These are phyloP conservation scores for Leucoma salicis DNA, from an alignment of 2,888 invertebrate genomes.

Conservation along the genomic window DNA sequence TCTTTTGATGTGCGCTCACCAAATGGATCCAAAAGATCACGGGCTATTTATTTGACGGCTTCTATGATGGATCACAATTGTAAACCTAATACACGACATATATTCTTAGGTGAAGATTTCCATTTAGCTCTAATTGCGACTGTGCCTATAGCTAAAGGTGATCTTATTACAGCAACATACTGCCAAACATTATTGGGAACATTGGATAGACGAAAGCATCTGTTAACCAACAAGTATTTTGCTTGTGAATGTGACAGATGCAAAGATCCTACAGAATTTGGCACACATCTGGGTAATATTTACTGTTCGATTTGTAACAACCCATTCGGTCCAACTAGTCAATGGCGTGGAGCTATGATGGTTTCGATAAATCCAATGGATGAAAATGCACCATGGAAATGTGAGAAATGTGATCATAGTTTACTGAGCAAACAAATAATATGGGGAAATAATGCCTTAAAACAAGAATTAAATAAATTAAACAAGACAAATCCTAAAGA, in stretches of 20 bases:
- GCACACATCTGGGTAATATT: slow-evolving; percentile 84
- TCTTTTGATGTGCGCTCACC: slow-evolving; percentile 85
- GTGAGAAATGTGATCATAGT: slow-evolving; percentile 83
- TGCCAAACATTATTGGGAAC: slow-evolving; percentile 88
- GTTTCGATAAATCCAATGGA: slow-evolving; percentile 84
- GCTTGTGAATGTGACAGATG: slow-evolving; percentile 86
- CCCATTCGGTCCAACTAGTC: slow-evolving; percentile 45
- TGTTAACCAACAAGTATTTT: slow-evolving; percentile 85
- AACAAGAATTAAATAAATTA: slow-evolving; percentile 80
- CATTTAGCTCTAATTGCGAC: slow-evolving; percentile 85
- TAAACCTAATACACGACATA: slow-evolving; percentile 86
- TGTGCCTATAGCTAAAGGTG: slow-evolving; percentile 85
- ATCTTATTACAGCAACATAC: slow-evolving; percentile 85
- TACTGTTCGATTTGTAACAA: slow-evolving; percentile 84
- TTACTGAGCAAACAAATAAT: slow-evolving; percentile 82
- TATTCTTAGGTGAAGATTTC: slow-evolving; percentile 82
- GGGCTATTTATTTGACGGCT: slow-evolving; percentile 85
- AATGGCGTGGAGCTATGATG: slow-evolving; percentile 70
- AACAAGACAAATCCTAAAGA: slow-evolving; percentile 77
- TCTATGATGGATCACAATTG: slow-evolving; percentile 89
- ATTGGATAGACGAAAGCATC: slow-evolving; percentile 83
- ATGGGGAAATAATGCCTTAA: slow-evolving; percentile 83
- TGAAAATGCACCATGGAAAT: slow-evolving; percentile 83
- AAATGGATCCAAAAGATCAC: slow-evolving; percentile 72
- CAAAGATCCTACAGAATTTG: slow-evolving; percentile 86